phyloP scores from a whole-genome alignment of 1,140 invertebrate species.

The Ooceraea biroi region DNA sequence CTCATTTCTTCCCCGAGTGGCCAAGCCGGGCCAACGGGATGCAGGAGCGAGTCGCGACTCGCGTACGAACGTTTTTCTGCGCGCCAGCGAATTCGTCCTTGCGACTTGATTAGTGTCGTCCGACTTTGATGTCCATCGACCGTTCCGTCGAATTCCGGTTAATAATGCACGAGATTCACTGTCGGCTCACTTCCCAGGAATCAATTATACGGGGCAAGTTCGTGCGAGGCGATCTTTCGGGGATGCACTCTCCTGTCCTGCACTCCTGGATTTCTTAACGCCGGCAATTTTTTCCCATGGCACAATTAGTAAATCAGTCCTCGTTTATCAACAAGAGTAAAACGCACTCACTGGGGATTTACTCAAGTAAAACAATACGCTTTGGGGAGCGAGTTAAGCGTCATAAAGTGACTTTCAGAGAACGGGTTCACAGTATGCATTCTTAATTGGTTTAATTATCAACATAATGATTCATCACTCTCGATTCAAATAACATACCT shows the following conservation, averaged over 20 bases:
- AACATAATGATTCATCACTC: conserved; percentile 12
- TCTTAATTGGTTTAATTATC: conserved; percentile 28
- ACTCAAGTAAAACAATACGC: conserved; percentile 27
- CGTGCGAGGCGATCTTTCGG: conserved; percentile 6
- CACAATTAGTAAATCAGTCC: conserved; percentile 42
- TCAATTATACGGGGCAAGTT: conserved; percentile 50
- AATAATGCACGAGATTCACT: conserved; percentile 56
- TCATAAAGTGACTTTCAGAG: not conserved
- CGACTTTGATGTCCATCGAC: conserved; percentile 40
- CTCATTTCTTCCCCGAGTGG: not conserved
- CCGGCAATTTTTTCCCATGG: not conserved
- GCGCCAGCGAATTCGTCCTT: conserved; percentile 15
- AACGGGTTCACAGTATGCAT: not conserved
- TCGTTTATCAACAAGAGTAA: conserved; percentile 35
- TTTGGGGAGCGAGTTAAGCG: not conserved
- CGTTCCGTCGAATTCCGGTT: conserved; percentile 46
- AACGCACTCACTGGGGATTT: conserved; percentile 17
- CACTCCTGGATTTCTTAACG: conserved; percentile 39
- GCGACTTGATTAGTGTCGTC: conserved; percentile 49
- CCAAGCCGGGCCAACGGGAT: not conserved
- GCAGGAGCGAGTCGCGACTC: conserved; percentile 16
- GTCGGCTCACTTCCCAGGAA: conserved; percentile 46
- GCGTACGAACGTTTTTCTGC: conserved; percentile 46
- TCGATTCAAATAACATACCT: conserved; percentile 42
- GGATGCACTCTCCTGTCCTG: not conserved